Evolutionary conservation across 2,888 invertebrate species (phyloP).

Genomic region (Drymonia ruficornis): DNA sequence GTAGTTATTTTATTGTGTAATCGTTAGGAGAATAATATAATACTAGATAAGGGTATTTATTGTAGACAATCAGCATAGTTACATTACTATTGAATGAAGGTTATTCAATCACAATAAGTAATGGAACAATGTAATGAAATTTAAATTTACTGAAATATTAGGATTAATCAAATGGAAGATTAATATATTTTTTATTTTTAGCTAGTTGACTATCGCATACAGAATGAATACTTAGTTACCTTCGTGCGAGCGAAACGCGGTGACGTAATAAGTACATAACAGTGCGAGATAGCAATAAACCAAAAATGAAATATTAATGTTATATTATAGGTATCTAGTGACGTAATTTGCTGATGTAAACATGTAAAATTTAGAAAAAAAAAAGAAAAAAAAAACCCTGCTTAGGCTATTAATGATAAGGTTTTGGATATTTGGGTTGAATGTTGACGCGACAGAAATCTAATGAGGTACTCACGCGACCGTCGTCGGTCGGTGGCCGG

Average conservation of each 20-base stretch:
- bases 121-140: slow-evolving; percentile 75
- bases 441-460: slow-evolving; percentile 72
- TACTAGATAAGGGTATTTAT: slow-evolving; percentile 84
- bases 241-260: slow-evolving; percentile 49
- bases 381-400: slow-evolving; percentile 77
- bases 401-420: slow-evolving; percentile 79
- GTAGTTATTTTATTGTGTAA: slow-evolving; percentile 83
- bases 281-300: slow-evolving; percentile 83
- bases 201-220: slow-evolving; percentile 81
- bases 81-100: slow-evolving; percentile 77
- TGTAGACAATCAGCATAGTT: slow-evolving; percentile 80
- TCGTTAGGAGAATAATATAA: slow-evolving; percentile 78
- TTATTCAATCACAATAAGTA: slow-evolving; percentile 81
- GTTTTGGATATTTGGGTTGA: slow-evolving; percentile 74
- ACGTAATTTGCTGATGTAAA: slow-evolving; percentile 82
- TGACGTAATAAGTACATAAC: slow-evolving; percentile 61
- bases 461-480: slow-evolving; percentile 66
- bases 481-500: slow-evolving; percentile 52
- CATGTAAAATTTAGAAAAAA: slow-evolving; percentile 78
- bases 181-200: slow-evolving; percentile 85
- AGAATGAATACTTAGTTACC: slow-evolving; percentile 71
- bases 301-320: slow-evolving; percentile 82
- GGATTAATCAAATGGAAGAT: slow-evolving; percentile 76
- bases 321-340: slow-evolving; percentile 80
- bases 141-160: slow-evolving; percentile 74